Conservation (phyloP, 1,140 invertebrate genomes). For the Amyelois transitella region DNA sequence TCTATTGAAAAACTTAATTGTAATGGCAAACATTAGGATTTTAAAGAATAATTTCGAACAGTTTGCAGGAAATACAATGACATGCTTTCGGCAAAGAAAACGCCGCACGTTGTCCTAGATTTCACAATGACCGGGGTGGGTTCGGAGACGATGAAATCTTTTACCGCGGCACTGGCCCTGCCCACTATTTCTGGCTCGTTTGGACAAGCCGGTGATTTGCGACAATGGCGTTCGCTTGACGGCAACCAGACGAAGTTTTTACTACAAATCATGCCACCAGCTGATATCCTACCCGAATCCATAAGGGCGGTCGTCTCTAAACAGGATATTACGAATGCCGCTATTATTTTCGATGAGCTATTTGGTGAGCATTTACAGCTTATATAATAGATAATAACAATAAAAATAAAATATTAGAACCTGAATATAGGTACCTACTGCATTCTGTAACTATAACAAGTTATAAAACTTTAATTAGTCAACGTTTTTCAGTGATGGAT, state of each 20-base stretch:
- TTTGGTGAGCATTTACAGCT: slow-evolving; percentile 78
- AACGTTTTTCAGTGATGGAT: slow-evolving; percentile 81
- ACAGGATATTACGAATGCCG: slow-evolving; percentile 92
- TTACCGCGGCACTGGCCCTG: slow-evolving; percentile 84
- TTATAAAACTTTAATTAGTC: slow-evolving; percentile 8
- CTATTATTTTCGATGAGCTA: slow-evolving; percentile 89
- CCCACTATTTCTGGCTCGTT: slow-evolving; percentile 90
- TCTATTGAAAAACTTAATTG: background rate
- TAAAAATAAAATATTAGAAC: too few species aligned
- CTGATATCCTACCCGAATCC: slow-evolving; percentile 86
- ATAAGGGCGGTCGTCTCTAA: slow-evolving; percentile 85
- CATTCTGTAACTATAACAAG: slow-evolving; percentile 7
- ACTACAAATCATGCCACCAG: slow-evolving; percentile 85
- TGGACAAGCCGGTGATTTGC: slow-evolving; percentile 86
- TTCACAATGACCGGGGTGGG: slow-evolving; percentile 84
- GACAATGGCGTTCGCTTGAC: slow-evolving; percentile 84
- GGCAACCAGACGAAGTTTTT: slow-evolving; percentile 82
- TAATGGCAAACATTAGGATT: background rate
- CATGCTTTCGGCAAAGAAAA: slow-evolving; percentile 76
- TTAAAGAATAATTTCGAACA: slow-evolving; percentile 31
- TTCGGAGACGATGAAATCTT: slow-evolving; percentile 88
- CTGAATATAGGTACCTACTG: too few species aligned
- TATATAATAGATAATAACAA: slow-evolving; percentile 3
- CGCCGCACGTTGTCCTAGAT: slow-evolving; percentile 86
- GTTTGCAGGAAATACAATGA: slow-evolving; percentile 82